phyloP scores from a whole-genome alignment of 2,113 vertebrate genomes.

The Syngnathoides biaculeatus region DNA sequence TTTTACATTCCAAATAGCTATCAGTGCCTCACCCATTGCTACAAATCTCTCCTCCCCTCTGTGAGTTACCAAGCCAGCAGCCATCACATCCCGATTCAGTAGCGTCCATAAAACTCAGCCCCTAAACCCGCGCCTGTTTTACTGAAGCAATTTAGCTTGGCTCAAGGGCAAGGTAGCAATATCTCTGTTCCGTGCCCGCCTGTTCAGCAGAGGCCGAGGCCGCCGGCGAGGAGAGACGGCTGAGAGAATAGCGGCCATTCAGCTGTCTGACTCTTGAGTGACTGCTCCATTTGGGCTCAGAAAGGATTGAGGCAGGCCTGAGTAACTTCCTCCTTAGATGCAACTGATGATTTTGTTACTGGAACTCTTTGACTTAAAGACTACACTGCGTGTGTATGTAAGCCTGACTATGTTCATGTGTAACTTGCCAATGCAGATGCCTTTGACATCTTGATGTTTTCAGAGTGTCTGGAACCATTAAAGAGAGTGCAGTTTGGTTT shows the following conservation, averaged over 20 bases:
- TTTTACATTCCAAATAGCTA: conserved; percentile 26
- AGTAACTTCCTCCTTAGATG: conserved; percentile 31
- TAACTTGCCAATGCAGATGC: conserved; percentile 5
- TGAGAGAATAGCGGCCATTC: conserved; percentile 9
- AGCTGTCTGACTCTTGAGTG: conserved; percentile 43
- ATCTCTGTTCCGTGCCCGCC: conserved; percentile 30
- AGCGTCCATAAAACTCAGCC: conserved; percentile 53
- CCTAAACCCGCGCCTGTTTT: conserved; percentile 65
- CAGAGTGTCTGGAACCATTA: not conserved
- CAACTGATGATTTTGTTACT: conserved; percentile 38
- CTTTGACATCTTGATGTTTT: conserved; percentile 10
- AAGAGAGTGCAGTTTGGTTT: not conserved
- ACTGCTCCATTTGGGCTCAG: conserved; percentile 52
- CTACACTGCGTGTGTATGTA: conserved; percentile 5
- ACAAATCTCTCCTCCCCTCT: conserved; percentile 25
- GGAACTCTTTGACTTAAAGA: conserved; percentile 4
- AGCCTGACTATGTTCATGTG: too few species aligned
- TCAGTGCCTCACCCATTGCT: conserved; percentile 18
- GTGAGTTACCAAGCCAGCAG: conserved; percentile 47
- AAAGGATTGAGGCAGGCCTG: conserved; percentile 28
- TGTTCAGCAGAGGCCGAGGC: conserved; percentile 16
- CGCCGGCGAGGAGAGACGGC: not conserved
- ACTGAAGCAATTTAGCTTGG: conserved; percentile 62
- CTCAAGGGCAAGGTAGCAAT: conserved; percentile 68
- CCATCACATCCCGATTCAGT: conserved; percentile 38